A percentile compares a stretch with the other conserved stretches of the same genome.
These are phyloP conservation scores for Diabrotica balteata DNA, from an alignment of 2,888 invertebrate species.

Conservation along the genomic window DNA sequence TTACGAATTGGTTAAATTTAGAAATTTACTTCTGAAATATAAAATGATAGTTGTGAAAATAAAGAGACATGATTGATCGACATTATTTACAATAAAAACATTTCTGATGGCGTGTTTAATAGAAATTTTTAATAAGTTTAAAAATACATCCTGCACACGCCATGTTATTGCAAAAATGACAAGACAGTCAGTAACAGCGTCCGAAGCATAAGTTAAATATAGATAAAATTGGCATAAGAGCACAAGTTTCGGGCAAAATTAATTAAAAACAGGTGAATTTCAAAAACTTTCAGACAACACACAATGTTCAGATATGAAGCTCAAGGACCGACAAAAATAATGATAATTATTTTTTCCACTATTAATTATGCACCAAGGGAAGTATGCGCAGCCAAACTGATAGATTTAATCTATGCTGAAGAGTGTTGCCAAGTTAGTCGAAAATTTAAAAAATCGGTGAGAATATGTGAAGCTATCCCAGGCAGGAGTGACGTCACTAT, in stretches of 20 bases:
- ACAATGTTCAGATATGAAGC: constrained; percentile 36
- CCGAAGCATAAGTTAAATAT: constrained; percentile 32
- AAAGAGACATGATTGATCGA: no score
- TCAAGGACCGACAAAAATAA: constrained; percentile 36
- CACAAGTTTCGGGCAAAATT: constrained; percentile 38
- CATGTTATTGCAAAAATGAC: constrained; percentile 11
- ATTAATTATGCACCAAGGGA: constrained; percentile 22
- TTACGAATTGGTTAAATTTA: no score
- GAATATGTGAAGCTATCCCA: neutral
- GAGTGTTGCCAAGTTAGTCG: neutral
- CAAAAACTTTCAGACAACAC: constrained; percentile 28
- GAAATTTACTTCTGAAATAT: no score
- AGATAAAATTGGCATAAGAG: constrained; percentile 42
- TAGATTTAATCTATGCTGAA: constrained; percentile 6
- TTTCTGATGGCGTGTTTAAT: no score
- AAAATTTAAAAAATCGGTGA: constrained; percentile 1
- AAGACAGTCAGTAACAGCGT: constrained; percentile 10
- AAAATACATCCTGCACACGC: neutral
- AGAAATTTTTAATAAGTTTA: neutral
- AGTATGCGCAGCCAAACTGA: constrained; percentile 13
- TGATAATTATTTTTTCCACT: constrained; percentile 25
- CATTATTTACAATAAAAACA: no score
- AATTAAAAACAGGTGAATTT: constrained; percentile 50
- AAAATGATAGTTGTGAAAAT: no score
- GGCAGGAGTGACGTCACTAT: no score